Evolutionary conservation across 2,113 vertebrate genomes (phyloP).

Genomic region (Prietella phreatophila): DNA sequence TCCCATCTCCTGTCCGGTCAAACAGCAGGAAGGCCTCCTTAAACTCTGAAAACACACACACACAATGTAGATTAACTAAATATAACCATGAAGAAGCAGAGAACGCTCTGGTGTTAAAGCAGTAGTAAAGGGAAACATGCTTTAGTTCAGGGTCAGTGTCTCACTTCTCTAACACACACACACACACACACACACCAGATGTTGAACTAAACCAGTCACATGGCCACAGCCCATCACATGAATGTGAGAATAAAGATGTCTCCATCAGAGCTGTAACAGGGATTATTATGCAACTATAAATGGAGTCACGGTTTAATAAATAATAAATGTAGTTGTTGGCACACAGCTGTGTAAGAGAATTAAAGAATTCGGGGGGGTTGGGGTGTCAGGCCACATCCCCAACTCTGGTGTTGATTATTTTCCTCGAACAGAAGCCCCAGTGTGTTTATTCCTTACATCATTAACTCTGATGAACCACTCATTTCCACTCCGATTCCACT

Average conservation of each 20-base stretch:
- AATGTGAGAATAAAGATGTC: not conserved
- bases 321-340: not conserved
- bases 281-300: not conserved
- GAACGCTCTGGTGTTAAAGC: not conserved
- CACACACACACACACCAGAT: not conserved
- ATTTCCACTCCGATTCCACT: not conserved
- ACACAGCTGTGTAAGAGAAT: not conserved
- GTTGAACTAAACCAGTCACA: not conserved
- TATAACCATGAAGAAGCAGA: not conserved
- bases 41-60: slow-evolving; percentile 75
- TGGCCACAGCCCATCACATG: not conserved
- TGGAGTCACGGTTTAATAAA: not conserved
- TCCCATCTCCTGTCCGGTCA: slow-evolving; percentile 89
- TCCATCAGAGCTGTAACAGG: not conserved
- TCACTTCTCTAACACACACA: not conserved
- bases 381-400: not conserved
- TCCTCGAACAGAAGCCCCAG: not conserved
- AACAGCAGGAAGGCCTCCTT: slow-evolving; percentile 95
- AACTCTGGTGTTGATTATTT: not conserved
- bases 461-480: too few relatives aligned
- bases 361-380: not conserved
- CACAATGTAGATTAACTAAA: not conserved
- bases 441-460: not conserved
- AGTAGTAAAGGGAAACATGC: not conserved
- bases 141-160: not conserved